Evolutionary conservation across 2,113 vertebrate species (phyloP).

Genomic region (Phrynocephalus versicolor): DNA sequence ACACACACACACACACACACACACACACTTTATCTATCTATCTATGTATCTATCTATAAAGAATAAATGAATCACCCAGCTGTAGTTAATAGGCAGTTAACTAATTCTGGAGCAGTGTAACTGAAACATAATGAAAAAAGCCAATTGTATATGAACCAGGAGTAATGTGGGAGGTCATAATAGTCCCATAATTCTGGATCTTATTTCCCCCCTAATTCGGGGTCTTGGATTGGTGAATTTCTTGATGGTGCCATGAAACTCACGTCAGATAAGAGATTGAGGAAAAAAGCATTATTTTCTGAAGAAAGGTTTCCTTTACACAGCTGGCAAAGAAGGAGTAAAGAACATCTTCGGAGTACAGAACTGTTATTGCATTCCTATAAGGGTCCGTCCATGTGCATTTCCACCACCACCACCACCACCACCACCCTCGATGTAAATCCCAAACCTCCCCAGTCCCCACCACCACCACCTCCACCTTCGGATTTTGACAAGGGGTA

Average conservation of each 20-base stretch:
- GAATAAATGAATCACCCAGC: slow-evolving; percentile 77
- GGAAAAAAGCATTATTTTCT: slow-evolving; percentile 31
- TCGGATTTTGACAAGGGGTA: too few species aligned
- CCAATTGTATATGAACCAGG: slow-evolving; percentile 77
- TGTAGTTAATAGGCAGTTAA: slow-evolving; percentile 80
- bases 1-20: too few species aligned
- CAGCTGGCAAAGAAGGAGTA: slow-evolving; percentile 22
- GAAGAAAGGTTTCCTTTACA: slow-evolving; percentile 31
- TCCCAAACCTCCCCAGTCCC: too few species aligned
- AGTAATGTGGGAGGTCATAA: slow-evolving; percentile 73
- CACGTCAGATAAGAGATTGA: slow-evolving; percentile 30
- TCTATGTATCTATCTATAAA: slow-evolving; percentile 73
- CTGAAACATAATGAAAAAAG: slow-evolving; percentile 78
- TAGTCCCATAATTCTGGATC: slow-evolving; percentile 69
- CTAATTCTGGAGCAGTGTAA: slow-evolving; percentile 72
- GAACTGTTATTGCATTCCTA: slow-evolving; percentile 35
- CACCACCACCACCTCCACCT: too few species aligned
- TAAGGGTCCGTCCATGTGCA: too few species aligned
- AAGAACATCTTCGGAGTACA: background rate
- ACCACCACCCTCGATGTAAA: too few species aligned
- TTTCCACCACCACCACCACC: too few species aligned
- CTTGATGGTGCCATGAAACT: slow-evolving; percentile 64
- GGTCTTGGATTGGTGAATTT: slow-evolving; percentile 58
- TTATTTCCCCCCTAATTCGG: slow-evolving; percentile 53
- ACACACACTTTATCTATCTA: too few species aligned